Conservation (phyloP, 2,113 vertebrate species). For the Oenanthe oenanthe region DNA sequence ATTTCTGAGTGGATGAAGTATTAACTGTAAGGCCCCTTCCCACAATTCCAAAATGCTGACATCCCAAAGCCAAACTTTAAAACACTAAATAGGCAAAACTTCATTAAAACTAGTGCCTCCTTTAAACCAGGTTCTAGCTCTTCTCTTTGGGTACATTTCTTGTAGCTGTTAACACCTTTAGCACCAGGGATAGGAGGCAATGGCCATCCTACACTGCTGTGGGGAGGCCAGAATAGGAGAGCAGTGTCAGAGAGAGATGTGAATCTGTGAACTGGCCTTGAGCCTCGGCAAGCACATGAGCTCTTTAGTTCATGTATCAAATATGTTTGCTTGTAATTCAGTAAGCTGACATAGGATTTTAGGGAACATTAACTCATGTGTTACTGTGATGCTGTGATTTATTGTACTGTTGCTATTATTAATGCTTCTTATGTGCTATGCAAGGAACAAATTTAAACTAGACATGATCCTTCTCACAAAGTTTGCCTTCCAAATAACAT, state of each 20-base stretch:
- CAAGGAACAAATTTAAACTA: background rate
- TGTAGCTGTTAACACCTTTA: background rate
- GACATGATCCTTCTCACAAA: background rate
- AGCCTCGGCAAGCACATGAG: background rate
- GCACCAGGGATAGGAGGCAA: background rate
- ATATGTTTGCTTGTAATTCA: conserved; percentile 29
- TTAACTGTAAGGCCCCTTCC: background rate
- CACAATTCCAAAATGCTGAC: background rate
- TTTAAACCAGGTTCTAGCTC: background rate
- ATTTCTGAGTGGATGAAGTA: background rate
- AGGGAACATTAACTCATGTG: conserved; percentile 1
- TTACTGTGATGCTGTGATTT: conserved; percentile 12
- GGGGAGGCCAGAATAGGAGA: background rate
- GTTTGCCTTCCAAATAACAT: conserved; percentile 12
- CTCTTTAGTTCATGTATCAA: conserved; percentile 34
- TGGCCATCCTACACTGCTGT: background rate
- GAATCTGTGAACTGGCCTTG: background rate
- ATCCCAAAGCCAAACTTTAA: background rate
- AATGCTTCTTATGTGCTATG: background rate
- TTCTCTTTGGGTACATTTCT: background rate
- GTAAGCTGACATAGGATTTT: conserved; percentile 18
- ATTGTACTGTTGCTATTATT: background rate
- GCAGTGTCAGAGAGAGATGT: background rate
- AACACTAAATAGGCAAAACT: background rate
- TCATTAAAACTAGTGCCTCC: background rate